A percentile compares a stretch with the other conserved stretches of the same genome.
Evolutionary conservation across 2,797 vertebrate genomes (phyloP).

Genomic region (Xenentodon cancila): DNA sequence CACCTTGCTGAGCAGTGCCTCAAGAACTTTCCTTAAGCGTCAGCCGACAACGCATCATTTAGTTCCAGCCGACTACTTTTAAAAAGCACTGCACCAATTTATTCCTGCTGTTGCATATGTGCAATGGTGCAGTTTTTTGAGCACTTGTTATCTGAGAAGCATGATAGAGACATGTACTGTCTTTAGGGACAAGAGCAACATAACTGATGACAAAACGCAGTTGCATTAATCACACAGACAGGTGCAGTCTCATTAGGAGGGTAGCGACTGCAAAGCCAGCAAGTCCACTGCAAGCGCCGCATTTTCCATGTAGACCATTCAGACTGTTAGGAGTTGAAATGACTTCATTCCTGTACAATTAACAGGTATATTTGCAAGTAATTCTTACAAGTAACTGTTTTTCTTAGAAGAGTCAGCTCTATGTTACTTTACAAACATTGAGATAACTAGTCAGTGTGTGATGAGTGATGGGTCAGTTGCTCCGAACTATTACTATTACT

Average conservation of each 20-base stretch:
- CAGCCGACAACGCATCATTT: too few relatives aligned
- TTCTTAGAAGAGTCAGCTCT: not conserved
- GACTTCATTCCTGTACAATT: not conserved
- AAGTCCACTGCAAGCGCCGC: not conserved
- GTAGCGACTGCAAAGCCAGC: constrained; percentile 6
- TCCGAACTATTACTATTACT: not conserved
- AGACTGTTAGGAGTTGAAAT: not conserved
- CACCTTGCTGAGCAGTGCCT: not conserved
- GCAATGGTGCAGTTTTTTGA: too few relatives aligned
- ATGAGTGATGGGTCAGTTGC: not conserved
- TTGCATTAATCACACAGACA: not conserved
- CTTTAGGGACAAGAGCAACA: not conserved
- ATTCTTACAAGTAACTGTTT: not conserved
- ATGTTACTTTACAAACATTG: not conserved
- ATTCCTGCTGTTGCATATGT: too few relatives aligned
- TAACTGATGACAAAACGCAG: not conserved
- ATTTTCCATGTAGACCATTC: not conserved
- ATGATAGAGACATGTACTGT: too few relatives aligned
- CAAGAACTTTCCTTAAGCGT: too few relatives aligned
- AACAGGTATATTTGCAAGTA: too few relatives aligned
- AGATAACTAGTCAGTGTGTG: not conserved
- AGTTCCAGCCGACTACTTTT: too few relatives aligned
- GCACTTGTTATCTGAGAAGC: too few relatives aligned
- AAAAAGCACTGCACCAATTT: too few relatives aligned
- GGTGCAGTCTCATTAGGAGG: constrained; percentile 1